Percentiles rank a stretch among this genome's conserved stretches.
Evolutionary conservation across 2,888 invertebrate genomes (phyloP).

Genomic region (Lymantria dispar): DNA sequence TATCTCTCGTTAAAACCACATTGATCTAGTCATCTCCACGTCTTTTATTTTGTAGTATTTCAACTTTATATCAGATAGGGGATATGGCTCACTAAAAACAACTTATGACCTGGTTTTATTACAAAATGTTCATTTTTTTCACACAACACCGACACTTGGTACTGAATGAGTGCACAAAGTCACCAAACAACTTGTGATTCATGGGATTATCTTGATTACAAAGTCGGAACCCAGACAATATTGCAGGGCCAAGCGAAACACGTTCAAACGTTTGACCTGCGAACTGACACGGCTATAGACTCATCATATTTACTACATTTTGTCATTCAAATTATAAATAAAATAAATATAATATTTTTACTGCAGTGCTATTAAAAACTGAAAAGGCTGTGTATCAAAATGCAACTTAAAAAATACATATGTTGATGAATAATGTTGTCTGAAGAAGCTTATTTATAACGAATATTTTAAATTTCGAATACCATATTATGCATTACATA

Average conservation of each 20-base stretch:
- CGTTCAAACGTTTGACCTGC: conserved; percentile 8
- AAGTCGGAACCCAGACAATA: neutral
- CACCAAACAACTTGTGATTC: conserved; percentile 16
- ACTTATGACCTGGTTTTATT: neutral
- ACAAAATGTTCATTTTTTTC: neutral
- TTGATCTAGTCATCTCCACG: neutral
- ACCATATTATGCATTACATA: too few species aligned
- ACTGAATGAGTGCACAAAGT: conserved; percentile 27
- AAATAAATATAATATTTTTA: too few species aligned
- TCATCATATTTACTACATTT: too few species aligned
- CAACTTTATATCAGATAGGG: conserved; percentile 1
- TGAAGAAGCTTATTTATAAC: too few species aligned
- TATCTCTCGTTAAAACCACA: too few species aligned
- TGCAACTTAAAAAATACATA: too few species aligned
- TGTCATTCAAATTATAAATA: too few species aligned
- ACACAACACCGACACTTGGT: conserved; percentile 4
- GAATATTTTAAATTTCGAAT: too few species aligned
- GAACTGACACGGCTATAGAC: conserved; percentile 1
- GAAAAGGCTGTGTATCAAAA: too few species aligned
- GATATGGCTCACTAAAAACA: neutral
- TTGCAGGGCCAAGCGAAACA: conserved; percentile 4
- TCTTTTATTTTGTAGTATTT: neutral
- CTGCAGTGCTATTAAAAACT: too few species aligned
- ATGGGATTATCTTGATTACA: conserved; percentile 12
- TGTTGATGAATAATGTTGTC: too few species aligned